Conservation (phyloP, 1,140 invertebrate genomes). For the Cydia amplana region DNA sequence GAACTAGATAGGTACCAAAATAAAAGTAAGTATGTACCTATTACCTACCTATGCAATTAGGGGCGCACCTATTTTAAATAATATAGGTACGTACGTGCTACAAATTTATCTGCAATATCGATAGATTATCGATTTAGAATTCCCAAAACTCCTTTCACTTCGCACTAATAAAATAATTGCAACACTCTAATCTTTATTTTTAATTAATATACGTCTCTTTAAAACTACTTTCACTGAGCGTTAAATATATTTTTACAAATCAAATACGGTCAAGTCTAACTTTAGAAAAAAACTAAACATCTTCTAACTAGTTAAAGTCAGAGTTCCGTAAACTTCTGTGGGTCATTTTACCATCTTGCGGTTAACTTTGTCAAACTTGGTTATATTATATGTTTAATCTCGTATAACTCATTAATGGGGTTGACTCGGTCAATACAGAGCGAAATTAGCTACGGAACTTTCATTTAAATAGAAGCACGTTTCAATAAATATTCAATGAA, state of each 20-base stretch:
- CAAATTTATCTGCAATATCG: neutral
- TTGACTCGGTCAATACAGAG: neutral
- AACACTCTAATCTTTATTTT: neutral
- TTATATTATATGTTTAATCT: neutral
- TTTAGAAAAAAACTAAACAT: neutral
- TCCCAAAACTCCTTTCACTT: neutral
- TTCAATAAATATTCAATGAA: too few relatives aligned
- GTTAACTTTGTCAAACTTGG: neutral
- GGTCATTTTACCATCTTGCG: slow-evolving; percentile 7
- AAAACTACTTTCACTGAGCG: neutral
- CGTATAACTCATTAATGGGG: neutral
- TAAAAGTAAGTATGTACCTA: too few relatives aligned
- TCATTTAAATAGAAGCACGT: neutral
- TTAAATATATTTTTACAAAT: neutral
- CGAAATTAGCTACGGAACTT: neutral
- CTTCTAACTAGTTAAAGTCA: neutral
- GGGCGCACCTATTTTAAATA: too few relatives aligned
- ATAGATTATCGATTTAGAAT: neutral
- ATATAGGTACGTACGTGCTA: too few relatives aligned
- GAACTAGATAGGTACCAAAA: too few relatives aligned
- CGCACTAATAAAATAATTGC: neutral
- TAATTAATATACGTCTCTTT: neutral
- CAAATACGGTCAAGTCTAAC: slow-evolving; percentile 3
- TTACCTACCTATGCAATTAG: too few relatives aligned
- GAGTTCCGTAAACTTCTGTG: slow-evolving; percentile 7